Conservation (phyloP, 2,888 invertebrate genomes). For the Alsophila aescularia region DNA sequence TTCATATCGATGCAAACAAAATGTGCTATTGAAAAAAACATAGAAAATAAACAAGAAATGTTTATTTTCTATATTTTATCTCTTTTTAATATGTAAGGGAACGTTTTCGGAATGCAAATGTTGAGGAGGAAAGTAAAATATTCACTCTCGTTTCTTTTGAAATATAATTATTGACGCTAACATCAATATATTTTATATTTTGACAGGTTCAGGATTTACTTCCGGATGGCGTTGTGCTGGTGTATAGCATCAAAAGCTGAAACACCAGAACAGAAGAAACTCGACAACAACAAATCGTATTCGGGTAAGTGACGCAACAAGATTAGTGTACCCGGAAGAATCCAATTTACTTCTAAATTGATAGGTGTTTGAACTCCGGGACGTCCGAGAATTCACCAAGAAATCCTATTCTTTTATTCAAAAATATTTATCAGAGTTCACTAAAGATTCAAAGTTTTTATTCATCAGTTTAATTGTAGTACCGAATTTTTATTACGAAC, state of each 20-base stretch:
- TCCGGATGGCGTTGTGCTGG: constrained; percentile 87
- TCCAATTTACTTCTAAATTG: not conserved
- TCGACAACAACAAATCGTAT: constrained; percentile 75
- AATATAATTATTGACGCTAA: not conserved
- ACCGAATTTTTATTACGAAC: not conserved
- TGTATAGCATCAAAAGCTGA: constrained; percentile 69
- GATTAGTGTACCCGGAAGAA: not conserved
- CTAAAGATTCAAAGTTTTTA: constrained; percentile 12
- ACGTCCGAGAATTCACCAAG: constrained; percentile 1
- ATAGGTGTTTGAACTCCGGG: constrained; percentile 6
- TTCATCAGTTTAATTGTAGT: constrained; percentile 10
- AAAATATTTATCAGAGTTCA: constrained; percentile 17
- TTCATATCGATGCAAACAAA: no score
- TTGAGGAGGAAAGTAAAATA: not conserved
- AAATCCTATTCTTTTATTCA: constrained; percentile 12
- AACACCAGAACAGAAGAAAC: constrained; percentile 69
- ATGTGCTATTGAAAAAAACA: no score
- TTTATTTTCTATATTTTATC: no score
- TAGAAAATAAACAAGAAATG: no score
- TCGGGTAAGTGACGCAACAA: constrained; percentile 59
- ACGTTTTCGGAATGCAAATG: not conserved
- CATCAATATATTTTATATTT: constrained; percentile 1
- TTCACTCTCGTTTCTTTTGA: not conserved
- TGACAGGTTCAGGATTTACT: constrained; percentile 87
- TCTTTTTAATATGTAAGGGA: not conserved